Percentiles rank a stretch among this genome's conserved stretches.
Conservation (phyloP, 2,113 vertebrate species). For the Lontra canadensis region DNA sequence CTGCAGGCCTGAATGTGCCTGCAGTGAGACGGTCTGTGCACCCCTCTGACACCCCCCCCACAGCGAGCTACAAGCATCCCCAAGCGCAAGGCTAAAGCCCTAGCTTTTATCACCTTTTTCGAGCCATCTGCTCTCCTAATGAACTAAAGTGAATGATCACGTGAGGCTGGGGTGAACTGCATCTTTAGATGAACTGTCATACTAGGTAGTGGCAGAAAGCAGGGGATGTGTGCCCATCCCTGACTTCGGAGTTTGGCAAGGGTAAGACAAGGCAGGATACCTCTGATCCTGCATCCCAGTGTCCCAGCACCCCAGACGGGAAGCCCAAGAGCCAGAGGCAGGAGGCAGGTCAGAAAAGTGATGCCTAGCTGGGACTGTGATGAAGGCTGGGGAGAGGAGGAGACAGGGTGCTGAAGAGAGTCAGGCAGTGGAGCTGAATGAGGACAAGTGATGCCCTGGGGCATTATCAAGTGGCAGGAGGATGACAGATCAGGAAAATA, state of each 20-base stretch:
- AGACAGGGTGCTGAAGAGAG: neutral
- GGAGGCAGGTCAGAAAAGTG: neutral
- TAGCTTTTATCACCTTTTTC: neutral
- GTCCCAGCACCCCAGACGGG: neutral
- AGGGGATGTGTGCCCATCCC: neutral
- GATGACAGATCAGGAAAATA: neutral
- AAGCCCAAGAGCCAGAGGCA: neutral
- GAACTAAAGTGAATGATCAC: neutral
- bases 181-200: neutral
- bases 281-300: neutral
- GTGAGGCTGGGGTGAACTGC: neutral
- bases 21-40: accelerated
- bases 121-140: neutral
- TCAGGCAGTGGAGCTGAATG: neutral
- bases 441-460: neutral
- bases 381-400: neutral
- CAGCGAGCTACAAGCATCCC: neutral
- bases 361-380: no score
- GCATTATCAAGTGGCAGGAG: neutral
- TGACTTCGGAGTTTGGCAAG: neutral
- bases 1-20: neutral
- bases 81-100: neutral
- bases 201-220: neutral
- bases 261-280: neutral
- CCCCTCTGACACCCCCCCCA: neutral